Evolutionary conservation across 2,888 invertebrate species (phyloP).

Genomic region (Euzetes globulus): DNA sequence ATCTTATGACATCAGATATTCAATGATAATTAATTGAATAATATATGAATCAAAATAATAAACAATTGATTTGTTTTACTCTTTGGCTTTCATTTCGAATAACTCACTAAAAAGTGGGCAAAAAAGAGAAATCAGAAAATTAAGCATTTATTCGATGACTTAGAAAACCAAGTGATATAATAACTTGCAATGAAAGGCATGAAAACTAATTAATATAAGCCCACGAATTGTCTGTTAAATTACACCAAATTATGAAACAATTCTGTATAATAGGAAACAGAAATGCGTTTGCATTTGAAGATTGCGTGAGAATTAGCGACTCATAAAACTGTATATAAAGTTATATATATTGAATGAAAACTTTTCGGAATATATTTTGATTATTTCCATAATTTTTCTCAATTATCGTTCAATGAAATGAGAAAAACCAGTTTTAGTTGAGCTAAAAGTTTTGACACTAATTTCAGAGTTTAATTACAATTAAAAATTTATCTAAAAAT

Average conservation of each 20-base stretch:
- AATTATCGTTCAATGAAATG: not conserved
- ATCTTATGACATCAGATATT: not conserved
- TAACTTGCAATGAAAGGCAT: not conserved
- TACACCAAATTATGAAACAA: not conserved
- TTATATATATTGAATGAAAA: not conserved
- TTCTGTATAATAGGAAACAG: not conserved
- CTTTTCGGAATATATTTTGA: not conserved
- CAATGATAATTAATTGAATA: not conserved
- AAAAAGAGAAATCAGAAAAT: slow-evolving; percentile 2
- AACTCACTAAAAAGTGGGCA: not conserved
- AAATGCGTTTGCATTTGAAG: not conserved
- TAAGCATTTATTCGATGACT: not conserved
- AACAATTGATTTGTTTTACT: not conserved
- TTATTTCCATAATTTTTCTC: not conserved
- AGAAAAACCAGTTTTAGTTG: slow-evolving; percentile 6
- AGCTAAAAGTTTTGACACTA: not conserved
- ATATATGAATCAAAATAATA: not conserved
- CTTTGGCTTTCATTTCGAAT: not conserved
- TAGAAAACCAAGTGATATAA: not conserved
- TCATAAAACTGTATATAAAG: no score
- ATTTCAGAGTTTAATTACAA: not conserved
- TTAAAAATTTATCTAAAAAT: not conserved
- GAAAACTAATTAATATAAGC: not conserved
- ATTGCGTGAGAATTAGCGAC: not conserved
- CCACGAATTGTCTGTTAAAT: not conserved